Evolutionary conservation across 2,113 vertebrate species (phyloP).

Genomic region (Isurus oxyrinchus): DNA sequence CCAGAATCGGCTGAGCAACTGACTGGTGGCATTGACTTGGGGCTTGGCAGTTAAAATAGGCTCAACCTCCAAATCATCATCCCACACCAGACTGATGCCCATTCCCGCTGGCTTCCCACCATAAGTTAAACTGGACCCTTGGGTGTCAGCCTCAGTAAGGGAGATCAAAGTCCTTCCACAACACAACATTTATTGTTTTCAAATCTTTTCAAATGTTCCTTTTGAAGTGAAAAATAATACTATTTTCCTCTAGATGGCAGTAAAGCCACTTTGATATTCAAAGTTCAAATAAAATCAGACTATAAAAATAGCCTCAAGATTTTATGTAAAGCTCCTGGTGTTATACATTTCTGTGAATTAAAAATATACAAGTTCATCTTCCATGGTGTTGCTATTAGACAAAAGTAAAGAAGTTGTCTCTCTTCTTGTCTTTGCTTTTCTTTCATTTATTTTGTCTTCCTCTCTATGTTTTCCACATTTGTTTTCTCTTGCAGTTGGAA

Average conservation of each 20-base stretch:
- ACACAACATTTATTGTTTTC: not conserved
- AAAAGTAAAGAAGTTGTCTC: not conserved
- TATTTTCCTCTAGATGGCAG: conserved; percentile 21
- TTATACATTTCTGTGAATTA: conserved; percentile 21
- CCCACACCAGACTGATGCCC: not conserved
- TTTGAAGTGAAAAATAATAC: not conserved
- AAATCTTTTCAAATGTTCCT: not conserved
- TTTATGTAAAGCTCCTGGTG: conserved; percentile 6
- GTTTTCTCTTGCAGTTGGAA: not conserved
- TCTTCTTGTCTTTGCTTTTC: not conserved
- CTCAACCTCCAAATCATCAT: not conserved
- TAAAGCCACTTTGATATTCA: not conserved
- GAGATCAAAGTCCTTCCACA: not conserved
- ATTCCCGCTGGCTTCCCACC: not conserved
- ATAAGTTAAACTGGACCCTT: not conserved
- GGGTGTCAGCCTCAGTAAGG: not conserved
- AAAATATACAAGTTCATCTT: not conserved
- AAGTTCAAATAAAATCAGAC: not conserved
- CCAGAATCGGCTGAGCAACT: not conserved
- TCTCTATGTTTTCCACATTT: not conserved
- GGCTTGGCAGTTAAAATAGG: not conserved
- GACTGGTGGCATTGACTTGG: not conserved
- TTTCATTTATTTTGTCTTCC: not conserved
- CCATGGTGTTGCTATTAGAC: not conserved
- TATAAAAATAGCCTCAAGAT: not conserved